phyloP scores from a whole-genome alignment of 2,113 vertebrate species.

The Epinephelus lanceolatus region DNA sequence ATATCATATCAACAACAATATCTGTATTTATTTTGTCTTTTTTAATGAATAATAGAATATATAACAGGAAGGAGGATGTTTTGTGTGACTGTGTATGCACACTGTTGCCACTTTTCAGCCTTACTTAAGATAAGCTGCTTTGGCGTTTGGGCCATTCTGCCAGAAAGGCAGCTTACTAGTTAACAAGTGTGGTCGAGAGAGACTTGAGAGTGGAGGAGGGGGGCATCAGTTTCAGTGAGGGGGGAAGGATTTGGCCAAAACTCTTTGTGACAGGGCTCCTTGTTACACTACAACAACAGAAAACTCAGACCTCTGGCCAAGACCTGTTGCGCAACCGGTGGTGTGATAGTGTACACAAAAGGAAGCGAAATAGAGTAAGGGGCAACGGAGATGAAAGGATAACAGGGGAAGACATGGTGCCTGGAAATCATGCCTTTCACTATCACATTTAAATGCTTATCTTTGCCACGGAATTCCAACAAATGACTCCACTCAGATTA shows the following conservation, averaged over 20 bases:
- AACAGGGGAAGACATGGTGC: neutral
- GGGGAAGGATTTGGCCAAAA: slow-evolving; percentile 50
- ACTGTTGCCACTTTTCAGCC: neutral
- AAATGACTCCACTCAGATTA: neutral
- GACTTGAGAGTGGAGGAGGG: slow-evolving; percentile 21
- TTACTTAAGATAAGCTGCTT: slow-evolving; percentile 23
- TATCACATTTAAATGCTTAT: neutral
- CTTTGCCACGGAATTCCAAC: neutral
- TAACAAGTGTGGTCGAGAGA: slow-evolving; percentile 19
- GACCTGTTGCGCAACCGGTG: slow-evolving; percentile 76
- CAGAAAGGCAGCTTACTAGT: slow-evolving; percentile 42
- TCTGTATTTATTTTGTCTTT: too few species aligned
- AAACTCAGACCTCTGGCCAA: slow-evolving; percentile 69
- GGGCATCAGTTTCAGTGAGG: slow-evolving; percentile 33
- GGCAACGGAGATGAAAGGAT: slow-evolving; percentile 15
- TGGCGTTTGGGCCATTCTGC: slow-evolving; percentile 23
- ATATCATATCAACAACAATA: too few species aligned
- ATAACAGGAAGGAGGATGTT: neutral
- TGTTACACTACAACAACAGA: slow-evolving; percentile 71
- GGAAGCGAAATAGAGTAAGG: slow-evolving; percentile 51
- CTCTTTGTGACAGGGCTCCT: slow-evolving; percentile 60
- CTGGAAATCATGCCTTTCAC: neutral
- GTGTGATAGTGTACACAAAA: slow-evolving; percentile 67
- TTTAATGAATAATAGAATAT: neutral
- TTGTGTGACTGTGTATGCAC: neutral